Evolutionary conservation across 2,888 invertebrate species (phyloP).

Genomic region (Pseudeuparius sepicola): DNA sequence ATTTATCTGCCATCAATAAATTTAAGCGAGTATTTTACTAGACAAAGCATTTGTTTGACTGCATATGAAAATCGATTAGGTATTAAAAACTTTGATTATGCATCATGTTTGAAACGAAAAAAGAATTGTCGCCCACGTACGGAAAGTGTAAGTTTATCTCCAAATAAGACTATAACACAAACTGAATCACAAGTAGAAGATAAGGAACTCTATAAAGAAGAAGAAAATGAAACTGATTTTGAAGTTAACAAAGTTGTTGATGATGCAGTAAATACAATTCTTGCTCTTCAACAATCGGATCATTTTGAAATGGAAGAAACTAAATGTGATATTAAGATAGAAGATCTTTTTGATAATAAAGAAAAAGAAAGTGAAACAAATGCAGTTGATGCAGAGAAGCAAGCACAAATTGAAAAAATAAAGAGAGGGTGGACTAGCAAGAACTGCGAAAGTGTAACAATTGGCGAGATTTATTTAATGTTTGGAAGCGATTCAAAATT

Average conservation of each 20-base stretch:
- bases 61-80: conserved; percentile 66
- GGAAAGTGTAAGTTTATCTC: neutral
- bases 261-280: conserved; percentile 34
- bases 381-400: conserved; percentile 11
- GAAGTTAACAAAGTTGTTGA: conserved; percentile 26
- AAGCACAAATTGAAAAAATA: conserved; percentile 38
- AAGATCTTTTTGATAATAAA: conserved; percentile 6
- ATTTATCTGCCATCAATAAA: conserved; percentile 64
- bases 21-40: conserved; percentile 66
- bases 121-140: neutral
- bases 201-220: conserved; percentile 17
- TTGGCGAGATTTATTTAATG: conserved; percentile 87
- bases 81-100: conserved; percentile 34
- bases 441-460: conserved; percentile 68
- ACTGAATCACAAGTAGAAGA: conserved; percentile 15
- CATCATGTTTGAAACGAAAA: too few relatives aligned
- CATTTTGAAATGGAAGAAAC: too few relatives aligned
- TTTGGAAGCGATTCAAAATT: conserved; percentile 66
- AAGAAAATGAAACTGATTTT: conserved; percentile 18
- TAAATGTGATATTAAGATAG: conserved; percentile 4
- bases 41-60: conserved; percentile 66
- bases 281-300: conserved; percentile 29
- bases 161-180: too few relatives aligned
- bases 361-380: conserved; percentile 28
- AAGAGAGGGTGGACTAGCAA: conserved; percentile 68